phyloP scores from a whole-genome alignment of 2,888 invertebrate genomes.

The Anodontia alba region DNA sequence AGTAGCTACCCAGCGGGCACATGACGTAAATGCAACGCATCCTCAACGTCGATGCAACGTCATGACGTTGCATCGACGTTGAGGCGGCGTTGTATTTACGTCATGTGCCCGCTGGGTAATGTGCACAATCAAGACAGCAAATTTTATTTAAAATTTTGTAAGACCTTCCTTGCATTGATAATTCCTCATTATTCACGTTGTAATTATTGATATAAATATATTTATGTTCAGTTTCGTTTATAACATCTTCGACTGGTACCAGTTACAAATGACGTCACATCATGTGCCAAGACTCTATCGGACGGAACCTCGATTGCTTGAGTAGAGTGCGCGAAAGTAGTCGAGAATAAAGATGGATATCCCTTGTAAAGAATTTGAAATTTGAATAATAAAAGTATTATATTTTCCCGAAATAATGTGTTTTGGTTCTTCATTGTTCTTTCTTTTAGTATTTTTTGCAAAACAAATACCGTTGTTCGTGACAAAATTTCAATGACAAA shows the following conservation, averaged over 20 bases:
- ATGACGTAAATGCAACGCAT: too few relatives aligned
- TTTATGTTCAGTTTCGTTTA: constrained; percentile 55
- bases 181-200: constrained; percentile 65
- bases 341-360: constrained; percentile 65
- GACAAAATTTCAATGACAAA: too few relatives aligned
- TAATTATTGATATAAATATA: constrained; percentile 50
- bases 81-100: too few relatives aligned
- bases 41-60: too few relatives aligned
- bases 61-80: too few relatives aligned
- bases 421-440: too few relatives aligned
- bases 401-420: constrained; percentile 67
- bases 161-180: constrained; percentile 54
- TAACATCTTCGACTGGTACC: constrained; percentile 69
- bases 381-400: constrained; percentile 63
- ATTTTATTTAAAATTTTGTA: constrained; percentile 57
- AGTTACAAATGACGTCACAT: constrained; percentile 60
- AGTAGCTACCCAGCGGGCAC: too few relatives aligned
- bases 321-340: constrained; percentile 46
- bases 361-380: constrained; percentile 62
- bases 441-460: too few relatives aligned
- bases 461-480: too few relatives aligned
- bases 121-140: constrained; percentile 14
- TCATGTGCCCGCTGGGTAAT: too few relatives aligned
- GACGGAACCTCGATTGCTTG: constrained; percentile 58
- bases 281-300: constrained; percentile 55